Conservation (phyloP, 1,140 invertebrate species). For the Heliconius congener region DNA sequence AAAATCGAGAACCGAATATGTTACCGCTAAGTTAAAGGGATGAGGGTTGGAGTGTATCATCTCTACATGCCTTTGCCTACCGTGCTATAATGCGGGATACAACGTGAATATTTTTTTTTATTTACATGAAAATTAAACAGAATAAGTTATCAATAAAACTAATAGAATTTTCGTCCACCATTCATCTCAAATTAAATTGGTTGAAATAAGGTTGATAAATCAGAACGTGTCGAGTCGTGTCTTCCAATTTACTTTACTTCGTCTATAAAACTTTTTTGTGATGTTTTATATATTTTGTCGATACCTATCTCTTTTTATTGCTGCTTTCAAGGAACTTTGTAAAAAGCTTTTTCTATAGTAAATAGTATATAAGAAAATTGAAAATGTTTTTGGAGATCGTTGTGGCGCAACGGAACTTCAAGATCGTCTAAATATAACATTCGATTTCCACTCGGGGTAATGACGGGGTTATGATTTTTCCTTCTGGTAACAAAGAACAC, state of each 20-base stretch:
- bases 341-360: background rate
- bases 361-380: background rate
- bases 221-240: background rate
- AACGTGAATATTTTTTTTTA: no score
- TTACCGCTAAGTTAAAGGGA: no score
- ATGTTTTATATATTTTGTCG: background rate
- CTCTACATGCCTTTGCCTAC: no score
- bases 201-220: background rate
- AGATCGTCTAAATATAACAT: no score
- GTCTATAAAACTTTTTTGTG: constrained; percentile 4
- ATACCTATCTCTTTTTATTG: background rate
- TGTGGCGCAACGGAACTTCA: no score
- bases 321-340: background rate
- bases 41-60: no score
- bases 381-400: no score
- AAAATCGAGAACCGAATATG: no score
- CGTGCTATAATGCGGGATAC: no score
- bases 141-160: background rate
- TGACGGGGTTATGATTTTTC: background rate
- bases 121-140: no score
- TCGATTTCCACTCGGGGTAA: background rate
- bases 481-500: background rate
- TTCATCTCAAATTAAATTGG: background rate
- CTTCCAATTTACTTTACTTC: constrained; percentile 8
- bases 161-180: background rate